Base-by-base conservation (phyloP, 2,797 vertebrate genomes). In the Enteromius argenteus region DNA sequence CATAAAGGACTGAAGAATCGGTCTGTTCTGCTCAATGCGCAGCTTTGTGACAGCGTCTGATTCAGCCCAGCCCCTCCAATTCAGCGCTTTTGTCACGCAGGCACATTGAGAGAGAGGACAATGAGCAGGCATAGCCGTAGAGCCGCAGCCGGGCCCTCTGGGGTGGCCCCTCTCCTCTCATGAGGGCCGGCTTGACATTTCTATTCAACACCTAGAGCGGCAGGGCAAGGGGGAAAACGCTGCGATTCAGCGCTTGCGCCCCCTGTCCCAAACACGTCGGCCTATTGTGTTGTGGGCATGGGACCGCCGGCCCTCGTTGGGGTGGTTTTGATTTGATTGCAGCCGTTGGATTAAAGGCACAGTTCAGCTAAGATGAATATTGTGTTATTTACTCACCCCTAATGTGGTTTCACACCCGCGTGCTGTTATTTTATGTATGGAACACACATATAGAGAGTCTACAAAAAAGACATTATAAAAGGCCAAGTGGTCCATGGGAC, bases 151-250 rank as follows among this genome's bases (percentile, higher is more conserved):
- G 21, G 72, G 49, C 77, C 77, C 76, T 86, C 73, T 58, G 74
- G 81, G 84, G 74, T 81, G 77, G 86, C 79, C 81, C 84, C 77
- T 72, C 72, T 83, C 86, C 77, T 84, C 85, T 83, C 79, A 79
- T 13, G 77, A 85, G 82, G 79, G 79, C 82, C 83, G 49, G 85
- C 80, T 86, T 88, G 88, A 88, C 86, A 86, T 89, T 87, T 89
- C 87, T 88, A 90, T 90, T 89, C 88, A 88, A 72, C 71, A 35
- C 72, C 78, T 81, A 67, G 68, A 67, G 44, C 84, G 49, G 74
- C 27, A 60, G 84, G 69, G 80, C 80, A 79, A 77, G 75, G 68
- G 79, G 83, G 79, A 75, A 81, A 85, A 77, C n/a, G 39, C 62
- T 53, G 72, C 66, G 74, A 85, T 81, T 81, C 62, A 80, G 80